phyloP scores from a whole-genome alignment of 2,113 vertebrate genomes.

The Pimephales promelas region DNA sequence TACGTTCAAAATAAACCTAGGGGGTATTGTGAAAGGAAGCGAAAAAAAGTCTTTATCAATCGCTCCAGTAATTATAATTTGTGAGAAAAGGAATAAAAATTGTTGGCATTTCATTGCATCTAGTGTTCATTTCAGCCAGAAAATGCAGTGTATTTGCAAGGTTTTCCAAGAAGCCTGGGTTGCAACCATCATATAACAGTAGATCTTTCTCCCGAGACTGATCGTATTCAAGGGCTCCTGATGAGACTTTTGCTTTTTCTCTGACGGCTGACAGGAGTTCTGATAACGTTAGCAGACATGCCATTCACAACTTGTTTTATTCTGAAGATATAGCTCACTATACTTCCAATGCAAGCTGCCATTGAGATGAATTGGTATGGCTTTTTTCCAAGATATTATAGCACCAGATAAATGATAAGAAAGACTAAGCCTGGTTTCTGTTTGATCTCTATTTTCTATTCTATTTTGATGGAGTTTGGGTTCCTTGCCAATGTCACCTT shows the following conservation, averaged over 20 bases:
- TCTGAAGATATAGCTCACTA: neutral
- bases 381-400: neutral
- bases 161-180: too few relatives aligned
- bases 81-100: neutral
- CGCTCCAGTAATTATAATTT: neutral
- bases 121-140: neutral
- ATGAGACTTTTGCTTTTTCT: too few relatives aligned
- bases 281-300: neutral
- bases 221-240: too few relatives aligned
- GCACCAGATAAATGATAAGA: neutral
- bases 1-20: neutral
- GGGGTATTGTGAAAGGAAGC: neutral
- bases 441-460: too few relatives aligned
- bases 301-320: neutral
- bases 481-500: too few relatives aligned
- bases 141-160: neutral
- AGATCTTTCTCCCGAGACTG: too few relatives aligned
- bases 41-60: neutral
- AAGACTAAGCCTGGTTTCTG: too few relatives aligned
- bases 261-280: too few relatives aligned
- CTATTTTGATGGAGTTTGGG: too few relatives aligned
- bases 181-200: too few relatives aligned
- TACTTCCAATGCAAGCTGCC: neutral
- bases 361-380: neutral
- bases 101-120: neutral